Base-by-base conservation (phyloP, 1,140 invertebrate species). In the Drosophila elegans region DNA sequence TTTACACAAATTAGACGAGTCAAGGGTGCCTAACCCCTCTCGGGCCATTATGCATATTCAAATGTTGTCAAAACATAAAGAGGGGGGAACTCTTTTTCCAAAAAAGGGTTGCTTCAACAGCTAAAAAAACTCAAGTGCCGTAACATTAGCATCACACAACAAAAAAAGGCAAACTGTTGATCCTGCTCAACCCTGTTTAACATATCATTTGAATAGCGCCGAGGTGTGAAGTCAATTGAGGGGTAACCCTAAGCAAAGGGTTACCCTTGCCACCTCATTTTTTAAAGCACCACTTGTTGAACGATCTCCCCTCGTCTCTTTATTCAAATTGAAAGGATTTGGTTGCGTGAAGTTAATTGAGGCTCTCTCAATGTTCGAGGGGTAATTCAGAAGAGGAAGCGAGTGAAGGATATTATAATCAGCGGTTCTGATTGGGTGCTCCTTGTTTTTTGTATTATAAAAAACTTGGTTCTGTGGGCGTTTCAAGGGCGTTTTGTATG, bases 311-410 rank as follows among this genome's bases (percentile, higher is more conserved):
- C 73, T 59, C 16, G 41, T 12, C 45, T 16, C 36, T 44, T 79
- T 90, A 89, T 89, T 89, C 84, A 89, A 89, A 89, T 89, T 78
- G 73, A 71, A 78, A 82, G 84, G 84, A 88, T 88, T 88, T 46
- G 53, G 60, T 90, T 74, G 84, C 84, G 84, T 90, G 84, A 64
- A 51, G 53, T 60, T 89, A 89, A 90, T 89, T 90, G 80, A 72
- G n/a, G 59, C 57, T 38, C 44, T 49, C 53, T 38, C n/a, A 38
- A 61, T 66, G 56, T 21, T 32, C 1, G 42, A 52, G 39, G 71
- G 84, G 68, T 89, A 80, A 80, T 78, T 90, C 64, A n/a, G 38
- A 27, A 39, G 56, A 54, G 46, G 67, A 34, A 59, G 12, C 34
- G 32, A 32, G 51, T 39, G n/a, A 52, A 60, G 44, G 79, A 83